Evolutionary conservation across 2,797 vertebrate species (phyloP).

Genomic region (Miichthys miiuy): DNA sequence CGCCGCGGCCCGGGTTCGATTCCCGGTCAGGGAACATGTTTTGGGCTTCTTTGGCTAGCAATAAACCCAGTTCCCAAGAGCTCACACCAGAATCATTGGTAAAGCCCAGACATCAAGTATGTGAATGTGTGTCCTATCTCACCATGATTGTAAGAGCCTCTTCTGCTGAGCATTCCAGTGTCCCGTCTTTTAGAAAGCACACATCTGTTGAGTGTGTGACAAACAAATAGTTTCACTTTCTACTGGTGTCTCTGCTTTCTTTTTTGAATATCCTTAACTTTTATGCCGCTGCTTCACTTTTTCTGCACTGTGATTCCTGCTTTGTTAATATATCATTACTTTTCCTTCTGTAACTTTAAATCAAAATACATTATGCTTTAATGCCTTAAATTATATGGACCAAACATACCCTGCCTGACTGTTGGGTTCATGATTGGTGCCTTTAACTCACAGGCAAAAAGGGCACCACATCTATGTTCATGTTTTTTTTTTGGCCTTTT

Average conservation of each 20-base stretch:
- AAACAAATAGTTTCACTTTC: too few species aligned
- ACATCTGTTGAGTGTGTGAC: too few species aligned
- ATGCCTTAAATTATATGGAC: too few species aligned
- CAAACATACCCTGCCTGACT: too few species aligned
- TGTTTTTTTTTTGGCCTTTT: background rate
- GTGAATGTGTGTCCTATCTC: conserved; percentile 56
- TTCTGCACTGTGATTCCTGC: background rate
- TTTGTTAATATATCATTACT: too few species aligned
- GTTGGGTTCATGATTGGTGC: background rate
- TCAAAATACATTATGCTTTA: too few species aligned
- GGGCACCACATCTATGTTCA: background rate
- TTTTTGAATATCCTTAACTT: background rate
- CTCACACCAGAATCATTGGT: background rate
- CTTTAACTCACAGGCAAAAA: too few species aligned
- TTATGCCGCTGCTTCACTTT: background rate
- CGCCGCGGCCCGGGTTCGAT: conserved; percentile 80
- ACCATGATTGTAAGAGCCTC: conserved; percentile 98
- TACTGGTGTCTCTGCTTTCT: too few species aligned
- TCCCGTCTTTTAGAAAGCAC: too few species aligned
- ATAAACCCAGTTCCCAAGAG: background rate
- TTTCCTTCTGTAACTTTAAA: too few species aligned
- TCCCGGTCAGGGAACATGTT: conserved; percentile 64
- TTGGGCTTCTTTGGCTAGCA: background rate
- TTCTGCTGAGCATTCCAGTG: conserved; percentile 82
- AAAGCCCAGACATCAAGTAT: background rate